phyloP scores from a whole-genome alignment of 1,140 invertebrate genomes.

The Solen grandis region DNA sequence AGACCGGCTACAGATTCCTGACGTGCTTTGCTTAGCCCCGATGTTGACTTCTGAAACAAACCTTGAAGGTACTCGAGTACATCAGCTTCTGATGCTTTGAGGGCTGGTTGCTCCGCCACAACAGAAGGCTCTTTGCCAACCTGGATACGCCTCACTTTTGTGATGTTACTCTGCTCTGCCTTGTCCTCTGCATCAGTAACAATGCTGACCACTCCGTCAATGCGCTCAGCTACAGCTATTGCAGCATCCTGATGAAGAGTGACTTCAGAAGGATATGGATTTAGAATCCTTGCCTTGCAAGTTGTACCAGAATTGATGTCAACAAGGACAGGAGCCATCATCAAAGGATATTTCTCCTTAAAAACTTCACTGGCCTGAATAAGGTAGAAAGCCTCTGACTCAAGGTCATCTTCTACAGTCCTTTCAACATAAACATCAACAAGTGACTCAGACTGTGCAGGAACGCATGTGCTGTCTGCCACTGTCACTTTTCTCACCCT shows the following conservation, averaged over 20 bases:
- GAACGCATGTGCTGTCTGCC: neutral
- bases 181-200: neutral
- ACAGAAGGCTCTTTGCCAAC: neutral
- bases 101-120: neutral
- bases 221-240: neutral
- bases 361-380: neutral
- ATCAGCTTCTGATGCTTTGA: neutral
- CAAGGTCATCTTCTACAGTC: neutral
- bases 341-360: neutral
- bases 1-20: neutral
- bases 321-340: neutral
- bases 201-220: neutral
- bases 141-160: neutral
- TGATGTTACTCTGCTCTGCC: neutral
- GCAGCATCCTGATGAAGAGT: neutral
- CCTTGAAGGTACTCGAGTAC: neutral
- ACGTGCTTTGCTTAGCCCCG: neutral
- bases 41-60: neutral
- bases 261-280: neutral
- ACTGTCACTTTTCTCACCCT: neutral
- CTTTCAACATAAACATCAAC: slow-evolving; percentile 1
- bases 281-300: neutral
- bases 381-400: neutral
- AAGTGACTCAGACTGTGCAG: neutral
- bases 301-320: neutral